A percentile compares a stretch with the other conserved stretches of the same genome.
Evolutionary conservation across 1,140 invertebrate genomes (phyloP).

Genomic region (Paraescarpia echinospica): DNA sequence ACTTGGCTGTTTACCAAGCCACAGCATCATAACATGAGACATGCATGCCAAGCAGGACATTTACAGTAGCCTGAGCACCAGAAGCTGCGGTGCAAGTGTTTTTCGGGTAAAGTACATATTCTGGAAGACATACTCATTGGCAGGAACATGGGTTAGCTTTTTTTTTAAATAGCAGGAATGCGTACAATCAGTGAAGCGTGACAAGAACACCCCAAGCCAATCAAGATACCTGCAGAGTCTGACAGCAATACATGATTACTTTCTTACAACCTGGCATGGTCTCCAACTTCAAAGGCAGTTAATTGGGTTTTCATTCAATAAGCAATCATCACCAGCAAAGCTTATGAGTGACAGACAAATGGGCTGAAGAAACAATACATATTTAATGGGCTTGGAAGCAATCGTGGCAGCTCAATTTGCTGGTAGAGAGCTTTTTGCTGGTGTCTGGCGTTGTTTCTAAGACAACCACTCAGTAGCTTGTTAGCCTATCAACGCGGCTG

Average conservation of each 20-base stretch:
- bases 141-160: not conserved
- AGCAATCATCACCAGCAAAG: not conserved
- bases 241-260: not conserved
- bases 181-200: not conserved
- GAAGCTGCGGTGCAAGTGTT: not conserved
- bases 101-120: not conserved
- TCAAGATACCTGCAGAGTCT: not conserved
- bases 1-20: not conserved
- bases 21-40: not conserved
- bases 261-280: not conserved
- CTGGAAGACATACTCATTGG: not conserved
- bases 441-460: not conserved
- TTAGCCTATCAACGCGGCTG: too few relatives aligned
- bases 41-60: not conserved
- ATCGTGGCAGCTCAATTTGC: not conserved
- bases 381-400: not conserved
- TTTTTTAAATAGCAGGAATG: not conserved
- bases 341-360: not conserved
- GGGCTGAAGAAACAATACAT: not conserved
- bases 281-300: not conserved
- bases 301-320: conserved; percentile 1
- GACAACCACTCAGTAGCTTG: too few relatives aligned
- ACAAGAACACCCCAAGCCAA: not conserved
- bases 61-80: not conserved
- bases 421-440: not conserved